Evolutionary conservation across 2,888 invertebrate genomes (phyloP), one percentile per base, ranked within the genome.

Genomic region (Dicranocentrus wangi): DNA sequence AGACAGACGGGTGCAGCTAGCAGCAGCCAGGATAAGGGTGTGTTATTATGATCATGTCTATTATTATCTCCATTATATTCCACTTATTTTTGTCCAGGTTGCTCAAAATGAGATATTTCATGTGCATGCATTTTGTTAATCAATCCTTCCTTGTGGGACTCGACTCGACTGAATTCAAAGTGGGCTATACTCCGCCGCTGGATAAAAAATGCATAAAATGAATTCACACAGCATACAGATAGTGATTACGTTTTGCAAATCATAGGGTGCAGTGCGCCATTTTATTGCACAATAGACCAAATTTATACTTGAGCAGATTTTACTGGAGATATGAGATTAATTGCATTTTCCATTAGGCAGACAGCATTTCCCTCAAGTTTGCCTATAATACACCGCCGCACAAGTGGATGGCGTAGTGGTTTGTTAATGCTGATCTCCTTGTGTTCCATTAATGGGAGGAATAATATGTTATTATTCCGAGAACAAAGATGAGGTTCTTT

Each of bases 41-140:
- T 73, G 73, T 73, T 65, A 73, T 73, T 73, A 65, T 73, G 51
- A 65, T 73, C 65, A 53, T 65, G 47, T 27, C 73, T 73, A 73
- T 73, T 63, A 73, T 73, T 73, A 73, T 73, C 65, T 42, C 39
- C 17, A 73, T 65, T 73, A 39, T 73, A 39, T 23, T 63, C 7
- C 65, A 27, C 25, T 65, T 73, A 53, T 39, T 63, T 65, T 55
- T 27, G 63, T 66, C 58, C 75, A 75, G 58, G 65, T 58, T 75
- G 60, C 5, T 60, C 21, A n/a, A 75, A 75, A 58, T 63, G 72
- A 73, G 63, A 42, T 63, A 53, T 63, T 63, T 73, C 25, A 39
- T 63, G 63, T 3, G 3, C 61, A 60, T 72, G 39, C 71, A 43
- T 42, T 10, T n/a, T 60, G 25, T 39, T 58, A 60, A 70, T 70